Percentiles rank a stretch among this genome's conserved stretches.
Evolutionary conservation across 2,797 vertebrate genomes (phyloP).

Genomic region (Erethizon dorsatum): DNA sequence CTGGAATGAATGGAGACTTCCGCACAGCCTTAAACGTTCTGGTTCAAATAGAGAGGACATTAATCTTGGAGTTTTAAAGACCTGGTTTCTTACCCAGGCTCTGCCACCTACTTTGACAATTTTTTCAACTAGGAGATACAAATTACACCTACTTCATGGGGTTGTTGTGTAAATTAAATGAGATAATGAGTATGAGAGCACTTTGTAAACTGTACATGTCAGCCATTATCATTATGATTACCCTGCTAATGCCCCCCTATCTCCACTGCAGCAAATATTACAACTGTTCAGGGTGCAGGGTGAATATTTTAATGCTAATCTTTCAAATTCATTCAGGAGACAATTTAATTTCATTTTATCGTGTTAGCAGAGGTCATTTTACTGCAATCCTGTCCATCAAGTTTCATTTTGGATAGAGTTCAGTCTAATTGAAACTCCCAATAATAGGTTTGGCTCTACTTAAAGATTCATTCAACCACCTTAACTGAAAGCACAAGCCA

Average conservation of each 20-base stretch:
- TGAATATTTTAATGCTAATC: constrained; percentile 85
- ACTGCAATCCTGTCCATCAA: constrained; percentile 87
- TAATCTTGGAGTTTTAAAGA: constrained; percentile 40
- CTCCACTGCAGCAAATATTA: constrained; percentile 58
- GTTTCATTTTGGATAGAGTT: constrained; percentile 85
- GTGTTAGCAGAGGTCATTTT: constrained; percentile 81
- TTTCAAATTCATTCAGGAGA: constrained; percentile 75
- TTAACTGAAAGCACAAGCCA: constrained; percentile 76
- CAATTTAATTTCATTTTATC: constrained; percentile 86
- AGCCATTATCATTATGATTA: constrained; percentile 58
- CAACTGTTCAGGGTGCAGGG: not conserved
- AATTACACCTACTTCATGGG: constrained; percentile 17
- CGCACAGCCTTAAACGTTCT: not conserved
- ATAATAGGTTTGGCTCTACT: constrained; percentile 79
- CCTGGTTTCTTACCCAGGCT: not conserved
- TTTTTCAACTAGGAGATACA: constrained; percentile 60
- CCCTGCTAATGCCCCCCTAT: not conserved
- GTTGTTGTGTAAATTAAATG: constrained; percentile 68
- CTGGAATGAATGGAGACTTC: constrained; percentile 10
- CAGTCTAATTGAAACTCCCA: constrained; percentile 85
- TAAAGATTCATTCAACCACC: constrained; percentile 82
- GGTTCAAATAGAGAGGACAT: constrained; percentile 29
- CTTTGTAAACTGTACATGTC: constrained; percentile 55
- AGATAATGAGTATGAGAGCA: constrained; percentile 55
- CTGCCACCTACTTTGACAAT: not conserved